Evolutionary conservation across 2,888 invertebrate genomes (phyloP).

Genomic region (Lobophora halterata): DNA sequence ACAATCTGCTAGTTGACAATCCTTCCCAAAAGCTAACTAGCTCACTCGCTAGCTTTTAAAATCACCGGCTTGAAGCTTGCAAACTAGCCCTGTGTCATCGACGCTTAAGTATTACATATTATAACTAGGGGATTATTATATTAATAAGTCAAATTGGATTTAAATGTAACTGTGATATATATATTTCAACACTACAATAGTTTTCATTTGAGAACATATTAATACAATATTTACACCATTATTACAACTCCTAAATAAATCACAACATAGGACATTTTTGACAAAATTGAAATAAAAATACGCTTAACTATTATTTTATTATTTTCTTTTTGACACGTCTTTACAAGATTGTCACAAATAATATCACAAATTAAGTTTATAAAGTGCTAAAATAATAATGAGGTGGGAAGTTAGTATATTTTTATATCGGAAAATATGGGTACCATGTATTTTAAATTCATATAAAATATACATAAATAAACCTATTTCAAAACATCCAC

Average conservation of each 20-base stretch:
- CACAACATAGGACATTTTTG: constrained; percentile 49
- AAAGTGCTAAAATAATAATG: constrained; percentile 1
- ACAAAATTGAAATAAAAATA: constrained; percentile 5
- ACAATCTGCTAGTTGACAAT: too few relatives aligned
- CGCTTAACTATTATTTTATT: constrained; percentile 7
- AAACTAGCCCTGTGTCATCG: too few relatives aligned
- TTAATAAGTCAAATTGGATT: constrained; percentile 13
- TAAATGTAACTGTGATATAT: constrained; percentile 68
- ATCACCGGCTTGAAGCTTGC: too few relatives aligned
- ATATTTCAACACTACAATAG: constrained; percentile 65
- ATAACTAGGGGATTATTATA: too few relatives aligned
- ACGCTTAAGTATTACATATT: too few relatives aligned
- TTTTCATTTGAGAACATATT: constrained; percentile 52
- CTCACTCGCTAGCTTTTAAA: too few relatives aligned
- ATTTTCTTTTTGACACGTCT: too few relatives aligned
- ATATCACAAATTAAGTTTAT: neutral
- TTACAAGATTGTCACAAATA: too few relatives aligned
- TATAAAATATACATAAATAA: constrained; percentile 5
- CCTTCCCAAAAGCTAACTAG: too few relatives aligned
- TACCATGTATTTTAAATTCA: neutral
- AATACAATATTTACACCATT: constrained; percentile 58
- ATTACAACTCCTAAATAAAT: constrained; percentile 63
- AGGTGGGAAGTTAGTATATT: constrained; percentile 7
- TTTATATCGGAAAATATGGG: constrained; percentile 8
- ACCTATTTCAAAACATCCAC: constrained; percentile 12